Percentiles rank a stretch among this genome's conserved stretches.
These are phyloP conservation scores for Gavia stellata DNA, from an alignment of 2,113 vertebrate species.

Conservation along the genomic window DNA sequence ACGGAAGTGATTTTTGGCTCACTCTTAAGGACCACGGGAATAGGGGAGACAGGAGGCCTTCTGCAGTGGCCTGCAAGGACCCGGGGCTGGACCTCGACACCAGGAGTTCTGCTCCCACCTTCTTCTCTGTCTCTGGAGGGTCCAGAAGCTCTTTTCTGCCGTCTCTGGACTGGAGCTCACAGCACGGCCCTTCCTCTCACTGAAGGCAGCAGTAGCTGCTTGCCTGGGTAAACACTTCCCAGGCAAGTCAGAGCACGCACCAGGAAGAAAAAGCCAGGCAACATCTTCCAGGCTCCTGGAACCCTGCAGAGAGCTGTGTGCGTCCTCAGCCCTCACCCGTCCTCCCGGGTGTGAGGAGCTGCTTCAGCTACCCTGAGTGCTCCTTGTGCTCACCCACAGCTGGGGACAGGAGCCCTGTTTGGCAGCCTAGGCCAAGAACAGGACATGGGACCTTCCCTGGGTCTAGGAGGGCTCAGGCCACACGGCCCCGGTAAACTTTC, in stretches of 20 bases:
- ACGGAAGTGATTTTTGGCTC: not conserved
- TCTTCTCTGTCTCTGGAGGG: not conserved
- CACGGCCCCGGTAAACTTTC: rapidly evolving
- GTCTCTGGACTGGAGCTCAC: not conserved
- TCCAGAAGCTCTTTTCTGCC: not conserved
- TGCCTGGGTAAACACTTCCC: not conserved
- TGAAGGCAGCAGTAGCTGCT: not conserved
- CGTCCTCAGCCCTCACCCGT: not conserved
- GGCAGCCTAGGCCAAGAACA: not conserved
- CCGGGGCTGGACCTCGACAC: not conserved
- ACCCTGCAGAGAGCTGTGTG: not conserved
- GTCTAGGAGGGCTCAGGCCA: not conserved
- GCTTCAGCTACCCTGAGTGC: not conserved
- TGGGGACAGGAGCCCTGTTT: not conserved
- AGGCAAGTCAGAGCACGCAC: not conserved
- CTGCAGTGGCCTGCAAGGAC: not conserved
- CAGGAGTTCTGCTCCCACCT: not conserved
- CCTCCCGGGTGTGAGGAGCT: not conserved
- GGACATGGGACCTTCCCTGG: not conserved
- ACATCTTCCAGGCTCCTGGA: not conserved
- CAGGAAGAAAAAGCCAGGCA: slow-evolving; percentile 3
- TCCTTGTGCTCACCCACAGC: not conserved
- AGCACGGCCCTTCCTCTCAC: not conserved
- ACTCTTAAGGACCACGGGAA: rapidly evolving
- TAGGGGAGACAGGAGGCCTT: not conserved